Percentiles rank a stretch among this genome's conserved stretches.
These are phyloP conservation scores for Apis dorsata DNA, from an alignment of 1,140 invertebrate species.

Conservation along the genomic window DNA sequence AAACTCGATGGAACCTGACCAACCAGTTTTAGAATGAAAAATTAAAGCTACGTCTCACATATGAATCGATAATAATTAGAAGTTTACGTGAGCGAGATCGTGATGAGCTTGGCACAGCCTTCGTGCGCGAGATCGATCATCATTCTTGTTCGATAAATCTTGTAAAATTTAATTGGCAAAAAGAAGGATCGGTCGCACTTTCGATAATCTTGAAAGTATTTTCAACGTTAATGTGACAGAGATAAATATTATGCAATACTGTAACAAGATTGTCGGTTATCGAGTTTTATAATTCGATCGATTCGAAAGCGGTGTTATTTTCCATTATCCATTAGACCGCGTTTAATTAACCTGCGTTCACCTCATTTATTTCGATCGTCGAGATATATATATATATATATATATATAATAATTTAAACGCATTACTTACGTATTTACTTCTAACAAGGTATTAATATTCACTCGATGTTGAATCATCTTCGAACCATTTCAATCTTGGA, in stretches of 20 bases:
- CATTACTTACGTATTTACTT: background rate
- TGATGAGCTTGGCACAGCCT: background rate
- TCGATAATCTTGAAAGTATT: too few relatives aligned
- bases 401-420: background rate
- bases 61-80: background rate
- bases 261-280: background rate
- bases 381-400: background rate
- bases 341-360: background rate
- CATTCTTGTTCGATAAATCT: background rate
- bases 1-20: constrained; percentile 43
- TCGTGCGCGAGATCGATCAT: too few relatives aligned
- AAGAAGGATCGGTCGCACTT: background rate
- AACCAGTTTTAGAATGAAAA: constrained; percentile 40
- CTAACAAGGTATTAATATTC: background rate
- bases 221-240: background rate
- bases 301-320: background rate
- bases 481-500: background rate
- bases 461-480: background rate
- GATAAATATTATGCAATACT: background rate
- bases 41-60: constrained; percentile 2
- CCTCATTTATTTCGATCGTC: background rate
- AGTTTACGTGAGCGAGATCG: background rate
- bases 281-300: background rate
- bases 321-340: background rate
- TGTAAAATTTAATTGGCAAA: background rate